Base-by-base conservation (phyloP, 2,797 vertebrate genomes). In the Lacerta agilis region DNA sequence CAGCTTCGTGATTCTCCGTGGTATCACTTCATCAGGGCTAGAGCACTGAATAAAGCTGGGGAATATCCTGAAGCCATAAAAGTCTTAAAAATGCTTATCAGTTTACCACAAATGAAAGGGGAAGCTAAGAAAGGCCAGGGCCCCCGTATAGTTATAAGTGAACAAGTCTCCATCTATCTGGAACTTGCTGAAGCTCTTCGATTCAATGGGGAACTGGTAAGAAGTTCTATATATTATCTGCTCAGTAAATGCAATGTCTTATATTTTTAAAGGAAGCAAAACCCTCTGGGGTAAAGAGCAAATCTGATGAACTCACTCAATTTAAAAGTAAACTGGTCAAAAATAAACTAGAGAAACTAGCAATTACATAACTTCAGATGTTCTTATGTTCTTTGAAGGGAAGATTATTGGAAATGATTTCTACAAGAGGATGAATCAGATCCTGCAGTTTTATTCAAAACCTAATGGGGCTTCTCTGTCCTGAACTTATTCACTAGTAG, bases 151-250 rank as follows among this genome's bases (percentile, higher is more conserved):
- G 92, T 3, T 29, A 90, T 81, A 41, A 92, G 92, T 6, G 96
- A 97, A 78, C 90, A 95, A 1, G 96, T 90, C 4, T 97, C 96
- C 33, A 93, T 97, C 85, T 93, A 96, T 10, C 90, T 97, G 91
- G 97, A 97, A 80, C 92, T 98, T 45, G 96, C 90, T 0, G 96
- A 97, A 1, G 95, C 95, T n/a, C 95, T 97, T 36, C 92, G 94
- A 17, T 92, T 97, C 58, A 97, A 97, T 0, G 96, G 97, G 76
- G 95, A 98, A 69, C 96, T 97, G 97, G 97, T 98, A 92, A 94
- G 87, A 27, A 29, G 9, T 67, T 6, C 58, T 1, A 3, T 17
- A 67, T 43, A 27, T 29, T 10, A 17, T 27, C 45, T 55, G 9
- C 58, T 73, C 67, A 23, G 0, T 49, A 33, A 77, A 64, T 20